Percentiles rank a stretch among this genome's conserved stretches.
Conservation (phyloP, 2,113 vertebrate genomes). For the Myrmecophaga tridactyla region DNA sequence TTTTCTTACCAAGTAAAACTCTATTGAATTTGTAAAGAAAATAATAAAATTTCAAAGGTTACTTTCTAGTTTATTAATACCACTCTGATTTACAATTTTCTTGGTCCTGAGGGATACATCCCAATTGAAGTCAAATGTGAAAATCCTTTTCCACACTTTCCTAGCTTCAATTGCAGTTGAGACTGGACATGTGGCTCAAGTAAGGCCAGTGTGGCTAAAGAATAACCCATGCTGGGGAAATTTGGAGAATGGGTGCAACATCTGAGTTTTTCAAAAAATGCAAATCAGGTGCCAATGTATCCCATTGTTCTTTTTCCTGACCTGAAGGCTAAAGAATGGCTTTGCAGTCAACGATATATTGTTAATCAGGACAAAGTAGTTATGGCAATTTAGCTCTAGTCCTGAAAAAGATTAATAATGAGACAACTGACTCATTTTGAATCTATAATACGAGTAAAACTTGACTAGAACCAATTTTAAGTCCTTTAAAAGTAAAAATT, state of each 20-base stretch:
- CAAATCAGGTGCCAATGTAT: too few species aligned
- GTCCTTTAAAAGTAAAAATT: neutral
- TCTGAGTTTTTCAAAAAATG: neutral
- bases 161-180: neutral
- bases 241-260: neutral
- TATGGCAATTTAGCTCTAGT: neutral
- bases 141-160: neutral
- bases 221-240: neutral
- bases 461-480: neutral
- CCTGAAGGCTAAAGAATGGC: neutral
- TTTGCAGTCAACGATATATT: neutral
- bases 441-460: neutral
- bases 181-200: neutral
- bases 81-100: neutral
- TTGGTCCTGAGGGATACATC: neutral
- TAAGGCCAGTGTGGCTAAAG: neutral
- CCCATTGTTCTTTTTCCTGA: neutral
- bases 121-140: constrained; percentile 33
- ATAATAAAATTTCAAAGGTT: neutral
- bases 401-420: neutral
- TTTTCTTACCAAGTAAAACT: neutral
- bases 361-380: neutral
- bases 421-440: neutral
- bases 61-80: neutral
- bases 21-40: neutral